phyloP scores from a whole-genome alignment of 2,888 invertebrate genomes.

The Eupeodes latifasciatus region DNA sequence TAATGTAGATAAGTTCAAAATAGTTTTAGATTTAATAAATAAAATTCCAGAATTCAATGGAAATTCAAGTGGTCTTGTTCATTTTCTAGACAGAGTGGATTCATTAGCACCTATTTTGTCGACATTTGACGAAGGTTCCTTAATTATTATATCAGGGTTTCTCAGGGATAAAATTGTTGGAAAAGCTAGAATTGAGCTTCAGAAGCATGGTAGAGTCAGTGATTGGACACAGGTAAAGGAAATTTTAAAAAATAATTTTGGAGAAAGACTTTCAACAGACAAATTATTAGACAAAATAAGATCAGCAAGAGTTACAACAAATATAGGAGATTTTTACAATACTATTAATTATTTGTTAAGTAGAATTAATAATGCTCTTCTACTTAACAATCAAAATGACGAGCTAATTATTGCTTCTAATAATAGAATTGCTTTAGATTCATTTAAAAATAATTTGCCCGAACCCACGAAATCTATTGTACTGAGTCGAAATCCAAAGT shows the following conservation, averaged over 20 bases:
- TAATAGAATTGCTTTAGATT: no score
- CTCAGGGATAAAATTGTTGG: no score
- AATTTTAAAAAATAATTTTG: no score
- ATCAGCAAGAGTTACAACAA: neutral
- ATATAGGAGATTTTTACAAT: neutral
- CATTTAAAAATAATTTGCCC: no score
- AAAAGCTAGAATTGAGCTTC: no score
- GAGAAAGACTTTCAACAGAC: conserved; percentile 3
- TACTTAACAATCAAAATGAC: neutral
- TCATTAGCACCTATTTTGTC: neutral
- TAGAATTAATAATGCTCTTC: neutral
- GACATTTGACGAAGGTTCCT: no score
- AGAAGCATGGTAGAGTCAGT: no score
- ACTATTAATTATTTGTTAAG: neutral
- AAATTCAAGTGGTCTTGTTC: neutral
- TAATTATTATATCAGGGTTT: no score
- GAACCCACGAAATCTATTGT: no score
- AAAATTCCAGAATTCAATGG: neutral
- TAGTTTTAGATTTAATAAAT: neutral
- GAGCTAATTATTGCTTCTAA: neutral
- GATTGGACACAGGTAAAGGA: no score
- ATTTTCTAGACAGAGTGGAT: neutral
- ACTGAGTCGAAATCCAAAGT: no score
- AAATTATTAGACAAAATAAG: neutral
- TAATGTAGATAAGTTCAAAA: neutral